phyloP scores from a whole-genome alignment of 2,888 invertebrate genomes.

The Meghimatium bilineatum region DNA sequence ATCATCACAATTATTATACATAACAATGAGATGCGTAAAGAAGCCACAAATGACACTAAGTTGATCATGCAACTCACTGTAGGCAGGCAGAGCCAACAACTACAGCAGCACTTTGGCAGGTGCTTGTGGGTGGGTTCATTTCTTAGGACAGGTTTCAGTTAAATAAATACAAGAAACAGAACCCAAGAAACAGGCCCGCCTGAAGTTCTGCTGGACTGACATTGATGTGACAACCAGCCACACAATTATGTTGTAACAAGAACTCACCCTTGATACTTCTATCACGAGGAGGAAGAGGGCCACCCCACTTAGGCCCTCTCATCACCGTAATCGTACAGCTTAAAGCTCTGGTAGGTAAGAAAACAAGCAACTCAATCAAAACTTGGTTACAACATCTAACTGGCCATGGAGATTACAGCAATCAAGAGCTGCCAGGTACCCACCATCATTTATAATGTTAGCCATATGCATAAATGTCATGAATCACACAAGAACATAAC shows the following conservation, averaged over 20 bases:
- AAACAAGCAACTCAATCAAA: constrained; percentile 11
- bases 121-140: background rate
- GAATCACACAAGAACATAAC: background rate
- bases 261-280: constrained; percentile 35
- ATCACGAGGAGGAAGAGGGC: background rate
- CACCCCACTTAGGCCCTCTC: constrained; percentile 31
- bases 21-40: background rate
- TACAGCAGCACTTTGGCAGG: constrained; percentile 22
- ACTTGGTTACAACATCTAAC: background rate
- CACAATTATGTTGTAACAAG: constrained; percentile 13
- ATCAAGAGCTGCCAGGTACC: background rate
- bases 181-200: constrained; percentile 4
- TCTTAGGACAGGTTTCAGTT: background rate
- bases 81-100: constrained; percentile 15
- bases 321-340: constrained; percentile 47
- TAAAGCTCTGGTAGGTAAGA: constrained; percentile 45
- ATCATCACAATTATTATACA: background rate
- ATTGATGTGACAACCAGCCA: constrained; percentile 31
- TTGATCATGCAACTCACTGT: constrained; percentile 33
- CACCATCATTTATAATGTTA: background rate
- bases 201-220: background rate
- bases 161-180: background rate
- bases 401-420: background rate
- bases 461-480: too few relatives aligned
- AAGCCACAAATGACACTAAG: constrained; percentile 28